A percentile compares a stretch with the other conserved stretches of the same genome.
Evolutionary conservation across 35 echinoderm and acorn worm species (phyloP).

Genomic region (Apostichopus californicus): DNA sequence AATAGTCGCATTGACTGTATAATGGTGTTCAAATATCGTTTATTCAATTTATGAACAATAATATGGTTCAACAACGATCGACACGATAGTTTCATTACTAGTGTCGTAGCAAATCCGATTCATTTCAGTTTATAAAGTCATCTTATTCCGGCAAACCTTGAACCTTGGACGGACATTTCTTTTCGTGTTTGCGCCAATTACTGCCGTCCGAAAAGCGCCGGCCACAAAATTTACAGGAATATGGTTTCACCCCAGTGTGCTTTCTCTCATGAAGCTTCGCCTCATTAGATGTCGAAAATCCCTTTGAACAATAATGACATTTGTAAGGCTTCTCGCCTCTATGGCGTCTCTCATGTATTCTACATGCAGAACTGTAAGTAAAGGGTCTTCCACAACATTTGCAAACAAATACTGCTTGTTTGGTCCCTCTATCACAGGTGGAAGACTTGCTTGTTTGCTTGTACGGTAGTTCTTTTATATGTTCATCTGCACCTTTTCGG

Average conservation of each 20-base stretch:
- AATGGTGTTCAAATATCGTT: too few species aligned
- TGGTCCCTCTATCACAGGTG: neutral
- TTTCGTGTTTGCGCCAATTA: conserved; percentile 8
- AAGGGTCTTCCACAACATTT: conserved; percentile 2
- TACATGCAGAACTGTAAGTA: neutral
- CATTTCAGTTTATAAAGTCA: too few species aligned
- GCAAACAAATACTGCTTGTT: neutral
- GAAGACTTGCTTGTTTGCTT: neutral
- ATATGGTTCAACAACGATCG: too few species aligned
- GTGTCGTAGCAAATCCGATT: too few species aligned
- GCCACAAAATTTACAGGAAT: conserved; percentile 29
- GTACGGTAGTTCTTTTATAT: neutral
- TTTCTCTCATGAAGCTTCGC: neutral
- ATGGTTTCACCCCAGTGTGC: conserved; percentile 43
- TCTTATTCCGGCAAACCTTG: neutral
- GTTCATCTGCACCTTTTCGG: neutral
- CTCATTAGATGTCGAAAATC: conserved; percentile 13
- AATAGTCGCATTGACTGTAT: too few species aligned
- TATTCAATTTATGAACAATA: too few species aligned
- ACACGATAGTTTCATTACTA: too few species aligned
- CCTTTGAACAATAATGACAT: conserved; percentile 26
- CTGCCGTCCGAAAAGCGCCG: conserved; percentile 14
- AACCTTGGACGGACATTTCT: neutral
- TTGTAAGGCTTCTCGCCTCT: conserved; percentile 23
- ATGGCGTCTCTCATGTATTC: conserved; percentile 9